phyloP scores from a whole-genome alignment of 2,797 vertebrate genomes.

The Melanotaenia maccullochi region DNA sequence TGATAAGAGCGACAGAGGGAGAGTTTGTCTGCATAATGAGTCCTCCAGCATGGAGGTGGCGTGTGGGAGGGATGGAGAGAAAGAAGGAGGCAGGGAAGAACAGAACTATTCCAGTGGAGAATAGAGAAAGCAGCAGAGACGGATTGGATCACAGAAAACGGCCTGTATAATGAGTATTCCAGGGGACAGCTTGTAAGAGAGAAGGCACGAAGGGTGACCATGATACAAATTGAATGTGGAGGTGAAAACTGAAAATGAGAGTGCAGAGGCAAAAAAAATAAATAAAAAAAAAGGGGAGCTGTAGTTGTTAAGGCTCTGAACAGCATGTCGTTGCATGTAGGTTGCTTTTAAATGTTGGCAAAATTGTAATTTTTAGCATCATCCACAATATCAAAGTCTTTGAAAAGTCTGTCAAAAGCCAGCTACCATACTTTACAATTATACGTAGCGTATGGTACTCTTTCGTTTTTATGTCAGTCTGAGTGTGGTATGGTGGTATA shows the following conservation, averaged over 20 bases:
- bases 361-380: neutral
- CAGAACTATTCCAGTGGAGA: constrained; percentile 46
- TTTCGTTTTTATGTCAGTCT: constrained; percentile 12
- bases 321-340: neutral
- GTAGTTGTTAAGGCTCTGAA: neutral
- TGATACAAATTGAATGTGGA: constrained; percentile 17
- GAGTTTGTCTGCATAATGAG: constrained; percentile 72
- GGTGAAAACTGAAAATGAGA: constrained; percentile 12
- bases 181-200: constrained; percentile 17
- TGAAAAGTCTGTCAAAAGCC: neutral
- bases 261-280: constrained; percentile 2
- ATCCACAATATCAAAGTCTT: neutral
- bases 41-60: constrained; percentile 69
- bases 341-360: constrained; percentile 1
- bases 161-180: constrained; percentile 56
- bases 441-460: neutral
- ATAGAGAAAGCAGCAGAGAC: constrained; percentile 44
- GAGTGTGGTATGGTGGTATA: too few species aligned
- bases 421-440: neutral
- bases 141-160: constrained; percentile 50
- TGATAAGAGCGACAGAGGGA: constrained; percentile 68
- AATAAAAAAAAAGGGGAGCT: neutral
- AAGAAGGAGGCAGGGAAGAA: constrained; percentile 25
- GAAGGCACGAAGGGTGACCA: constrained; percentile 16
- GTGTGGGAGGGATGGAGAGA: constrained; percentile 58